phyloP scores from a whole-genome alignment of 2,113 vertebrate species.

The Microcebus griseorufus region DNA sequence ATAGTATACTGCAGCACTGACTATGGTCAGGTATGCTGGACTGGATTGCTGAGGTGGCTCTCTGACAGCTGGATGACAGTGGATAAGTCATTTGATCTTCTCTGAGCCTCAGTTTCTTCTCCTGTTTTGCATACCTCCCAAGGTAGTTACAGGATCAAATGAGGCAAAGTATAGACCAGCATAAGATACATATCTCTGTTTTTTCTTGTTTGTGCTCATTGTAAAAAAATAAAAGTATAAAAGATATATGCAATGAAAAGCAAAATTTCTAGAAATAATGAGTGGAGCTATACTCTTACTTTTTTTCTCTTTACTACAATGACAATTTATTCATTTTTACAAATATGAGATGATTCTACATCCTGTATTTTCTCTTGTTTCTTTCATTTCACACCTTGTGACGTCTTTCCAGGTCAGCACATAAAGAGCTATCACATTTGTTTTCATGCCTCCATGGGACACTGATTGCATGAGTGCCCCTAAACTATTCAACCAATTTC shows the following conservation, averaged over 20 bases:
- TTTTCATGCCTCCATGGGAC: background rate
- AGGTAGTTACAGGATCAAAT: background rate
- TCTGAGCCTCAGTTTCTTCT: background rate
- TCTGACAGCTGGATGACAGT: background rate
- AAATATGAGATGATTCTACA: background rate
- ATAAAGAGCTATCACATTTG: background rate
- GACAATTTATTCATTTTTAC: background rate
- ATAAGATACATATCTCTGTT: background rate
- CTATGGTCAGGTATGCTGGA: background rate
- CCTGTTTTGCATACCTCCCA: background rate
- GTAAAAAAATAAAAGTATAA: background rate
- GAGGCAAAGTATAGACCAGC: background rate
- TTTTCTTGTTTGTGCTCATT: background rate
- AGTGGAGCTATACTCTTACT: background rate
- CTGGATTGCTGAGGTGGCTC: background rate
- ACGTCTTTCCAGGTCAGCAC: background rate
- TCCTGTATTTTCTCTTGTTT: background rate
- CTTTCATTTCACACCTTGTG: background rate
- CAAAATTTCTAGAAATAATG: background rate
- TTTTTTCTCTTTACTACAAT: background rate
- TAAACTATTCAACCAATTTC: slow-evolving; percentile 32
- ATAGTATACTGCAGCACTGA: background rate
- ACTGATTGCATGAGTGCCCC: background rate
- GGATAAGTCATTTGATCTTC: background rate
- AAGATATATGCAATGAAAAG: background rate